A percentile compares a stretch with the other conserved stretches of the same genome.
phyloP scores from a whole-genome alignment of 2,888 invertebrate genomes.

The Timema cristinae region DNA sequence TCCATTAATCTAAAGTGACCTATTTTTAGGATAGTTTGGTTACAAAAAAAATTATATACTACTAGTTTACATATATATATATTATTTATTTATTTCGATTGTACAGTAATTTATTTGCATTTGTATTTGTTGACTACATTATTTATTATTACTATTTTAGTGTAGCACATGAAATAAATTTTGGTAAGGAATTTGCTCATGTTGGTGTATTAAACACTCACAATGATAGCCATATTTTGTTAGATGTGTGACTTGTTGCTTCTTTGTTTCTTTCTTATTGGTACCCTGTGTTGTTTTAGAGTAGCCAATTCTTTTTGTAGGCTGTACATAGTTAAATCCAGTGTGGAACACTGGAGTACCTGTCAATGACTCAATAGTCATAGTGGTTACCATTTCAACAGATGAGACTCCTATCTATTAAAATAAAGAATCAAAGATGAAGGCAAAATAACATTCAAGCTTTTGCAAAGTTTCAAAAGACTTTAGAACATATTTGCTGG shows the following conservation, averaged over 20 bases:
- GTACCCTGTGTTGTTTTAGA: constrained; percentile 30
- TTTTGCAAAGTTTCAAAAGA: constrained; percentile 32
- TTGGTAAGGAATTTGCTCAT: constrained; percentile 9
- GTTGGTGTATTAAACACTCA: neutral
- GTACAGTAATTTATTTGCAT: constrained; percentile 12
- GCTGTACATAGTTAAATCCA: constrained; percentile 27
- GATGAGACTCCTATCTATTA: neutral
- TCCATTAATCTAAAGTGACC: constrained; percentile 16
- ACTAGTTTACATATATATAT: constrained; percentile 2
- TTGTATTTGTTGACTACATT: constrained; percentile 15
- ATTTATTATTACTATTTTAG: constrained; percentile 10
- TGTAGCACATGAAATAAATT: constrained; percentile 23
- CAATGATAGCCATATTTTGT: constrained; percentile 20
- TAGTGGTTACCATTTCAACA: constrained; percentile 14
- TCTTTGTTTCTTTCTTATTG: constrained; percentile 29
- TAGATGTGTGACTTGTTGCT: constrained; percentile 25
- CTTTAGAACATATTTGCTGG: constrained; percentile 29
- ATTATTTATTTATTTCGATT: constrained; percentile 10
- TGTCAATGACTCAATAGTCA: constrained; percentile 21
- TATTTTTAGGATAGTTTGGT: neutral
- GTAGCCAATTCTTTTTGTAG: constrained; percentile 29
- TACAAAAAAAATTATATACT: neutral
- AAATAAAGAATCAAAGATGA: constrained; percentile 16
- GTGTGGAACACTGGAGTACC: constrained; percentile 23
- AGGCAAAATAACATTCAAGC: constrained; percentile 18